Percentiles rank a stretch among this genome's conserved stretches.
Evolutionary conservation across 1,140 invertebrate species (phyloP).

Genomic region (Aethina tumida): DNA sequence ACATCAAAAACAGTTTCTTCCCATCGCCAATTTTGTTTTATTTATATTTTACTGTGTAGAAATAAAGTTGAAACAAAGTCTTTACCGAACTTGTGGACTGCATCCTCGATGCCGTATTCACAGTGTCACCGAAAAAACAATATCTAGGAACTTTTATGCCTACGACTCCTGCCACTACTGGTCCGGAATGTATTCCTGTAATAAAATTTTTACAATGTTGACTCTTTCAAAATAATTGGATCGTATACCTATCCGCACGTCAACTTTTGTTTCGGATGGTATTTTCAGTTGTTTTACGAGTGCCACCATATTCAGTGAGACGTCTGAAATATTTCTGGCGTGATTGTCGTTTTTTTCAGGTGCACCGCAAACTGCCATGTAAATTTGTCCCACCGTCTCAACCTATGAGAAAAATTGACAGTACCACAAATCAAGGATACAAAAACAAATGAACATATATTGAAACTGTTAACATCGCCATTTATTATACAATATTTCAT

Average conservation of each 20-base stretch:
- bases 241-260: constrained; percentile 50
- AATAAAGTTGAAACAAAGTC: too few species aligned
- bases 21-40: too few species aligned
- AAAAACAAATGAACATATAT: too few species aligned
- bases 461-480: too few species aligned
- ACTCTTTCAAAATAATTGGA: constrained; percentile 5
- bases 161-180: constrained; percentile 53
- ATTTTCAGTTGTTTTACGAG: constrained; percentile 46
- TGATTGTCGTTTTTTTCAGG: constrained; percentile 67
- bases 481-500: too few species aligned
- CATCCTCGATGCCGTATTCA: constrained; percentile 80
- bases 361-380: constrained; percentile 80
- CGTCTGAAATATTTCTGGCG: constrained; percentile 67
- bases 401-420: constrained; percentile 55
- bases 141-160: constrained; percentile 64
- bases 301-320: constrained; percentile 54
- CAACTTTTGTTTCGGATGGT: constrained; percentile 43
- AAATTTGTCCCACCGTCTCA: constrained; percentile 77
- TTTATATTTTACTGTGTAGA: too few species aligned
- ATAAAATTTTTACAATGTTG: constrained; percentile 10
- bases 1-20: too few species aligned
- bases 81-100: constrained; percentile 63
- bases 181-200: constrained; percentile 42
- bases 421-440: too few species aligned
- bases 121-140: constrained; percentile 80